Percentiles rank a stretch among this genome's conserved stretches.
Conservation (phyloP, 2,797 vertebrate genomes). For the Sarcophilus harrisii region DNA sequence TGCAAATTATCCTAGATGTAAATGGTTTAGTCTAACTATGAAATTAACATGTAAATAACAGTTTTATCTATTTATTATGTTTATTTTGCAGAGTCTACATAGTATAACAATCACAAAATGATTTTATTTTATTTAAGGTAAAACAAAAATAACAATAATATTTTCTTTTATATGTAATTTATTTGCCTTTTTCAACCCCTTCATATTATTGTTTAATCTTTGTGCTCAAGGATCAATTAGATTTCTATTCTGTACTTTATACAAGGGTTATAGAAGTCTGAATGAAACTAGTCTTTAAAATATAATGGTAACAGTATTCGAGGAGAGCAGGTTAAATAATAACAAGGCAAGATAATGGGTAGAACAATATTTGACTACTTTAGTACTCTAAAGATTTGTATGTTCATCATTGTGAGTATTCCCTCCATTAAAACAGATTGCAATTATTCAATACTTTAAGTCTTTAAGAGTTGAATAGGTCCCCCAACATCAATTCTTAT, state of each 20-base stretch:
- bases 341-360: too few relatives aligned
- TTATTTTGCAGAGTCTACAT: not conserved
- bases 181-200: slow-evolving; percentile 16
- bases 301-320: not conserved
- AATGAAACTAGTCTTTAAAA: slow-evolving; percentile 48
- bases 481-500: not conserved
- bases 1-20: not conserved
- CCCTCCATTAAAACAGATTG: not conserved
- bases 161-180: slow-evolving; percentile 35
- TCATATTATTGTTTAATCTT: slow-evolving; percentile 13
- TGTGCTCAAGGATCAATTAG: slow-evolving; percentile 21
- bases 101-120: not conserved
- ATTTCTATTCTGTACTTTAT: slow-evolving; percentile 32
- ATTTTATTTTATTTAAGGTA: slow-evolving; percentile 51
- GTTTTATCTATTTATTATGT: not conserved
- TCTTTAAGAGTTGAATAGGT: not conserved
- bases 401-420: not conserved
- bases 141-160: slow-evolving; percentile 18
- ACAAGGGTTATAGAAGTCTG: not conserved
- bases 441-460: not conserved
- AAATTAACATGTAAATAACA: not conserved
- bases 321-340: too few relatives aligned
- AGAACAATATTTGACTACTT: not conserved
- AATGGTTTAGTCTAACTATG: not conserved
- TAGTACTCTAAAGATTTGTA: not conserved